Evolutionary conservation across 2,797 vertebrate species (phyloP).

Genomic region (Phoxinus dragarum): DNA sequence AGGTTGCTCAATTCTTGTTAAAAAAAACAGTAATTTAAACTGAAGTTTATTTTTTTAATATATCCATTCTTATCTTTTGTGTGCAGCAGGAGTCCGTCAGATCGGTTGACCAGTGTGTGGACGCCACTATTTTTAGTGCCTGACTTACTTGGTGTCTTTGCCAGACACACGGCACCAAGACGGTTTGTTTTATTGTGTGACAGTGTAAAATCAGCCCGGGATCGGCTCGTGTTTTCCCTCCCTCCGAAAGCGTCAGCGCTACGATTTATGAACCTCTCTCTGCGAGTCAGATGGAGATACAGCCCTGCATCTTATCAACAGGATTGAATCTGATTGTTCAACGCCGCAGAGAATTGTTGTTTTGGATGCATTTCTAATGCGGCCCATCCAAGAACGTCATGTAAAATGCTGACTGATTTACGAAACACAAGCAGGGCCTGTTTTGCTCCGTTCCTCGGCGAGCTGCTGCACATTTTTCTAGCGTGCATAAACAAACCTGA

Average conservation of each 20-base stretch:
- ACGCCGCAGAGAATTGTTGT: conserved; percentile 17
- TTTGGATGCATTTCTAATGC: conserved; percentile 50
- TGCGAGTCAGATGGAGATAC: conserved; percentile 25
- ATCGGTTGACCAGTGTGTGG: conserved; percentile 5
- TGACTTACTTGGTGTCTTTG: conserved; percentile 11
- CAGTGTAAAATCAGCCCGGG: conserved; percentile 17
- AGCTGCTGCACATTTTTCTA: conserved; percentile 20
- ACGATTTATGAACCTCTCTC: conserved; percentile 24
- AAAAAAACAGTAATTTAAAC: background rate
- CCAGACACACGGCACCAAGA: conserved; percentile 10
- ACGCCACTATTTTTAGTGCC: conserved; percentile 19
- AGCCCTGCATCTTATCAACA: conserved; percentile 45
- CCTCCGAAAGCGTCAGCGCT: conserved; percentile 15
- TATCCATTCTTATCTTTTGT: background rate
- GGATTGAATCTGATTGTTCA: conserved; percentile 51
- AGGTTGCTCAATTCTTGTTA: background rate
- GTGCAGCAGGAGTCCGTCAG: background rate
- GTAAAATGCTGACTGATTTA: conserved; percentile 33
- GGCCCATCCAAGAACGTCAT: background rate
- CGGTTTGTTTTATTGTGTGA: conserved; percentile 47
- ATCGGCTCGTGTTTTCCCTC: conserved; percentile 15
- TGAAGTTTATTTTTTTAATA: background rate
- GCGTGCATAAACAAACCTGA: conserved; percentile 11
- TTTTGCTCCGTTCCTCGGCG: conserved; percentile 3
- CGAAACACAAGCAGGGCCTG: conserved; percentile 7